Conservation (phyloP, 2,797 vertebrate species). For the Megalops cyprinoides region DNA sequence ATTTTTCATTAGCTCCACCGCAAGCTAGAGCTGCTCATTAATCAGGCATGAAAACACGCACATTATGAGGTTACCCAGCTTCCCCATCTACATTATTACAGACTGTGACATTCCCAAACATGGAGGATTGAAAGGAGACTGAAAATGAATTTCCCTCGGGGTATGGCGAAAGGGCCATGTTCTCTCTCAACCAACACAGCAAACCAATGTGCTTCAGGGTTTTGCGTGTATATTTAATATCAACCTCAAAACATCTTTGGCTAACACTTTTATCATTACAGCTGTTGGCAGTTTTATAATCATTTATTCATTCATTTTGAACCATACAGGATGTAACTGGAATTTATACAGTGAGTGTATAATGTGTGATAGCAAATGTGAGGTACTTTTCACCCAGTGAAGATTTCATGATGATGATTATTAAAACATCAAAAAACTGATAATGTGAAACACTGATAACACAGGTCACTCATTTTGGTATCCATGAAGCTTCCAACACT, state of each 20-base stretch:
- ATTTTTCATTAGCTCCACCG: constrained; percentile 33
- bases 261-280: neutral
- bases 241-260: neutral
- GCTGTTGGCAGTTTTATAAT: no score
- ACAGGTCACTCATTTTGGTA: no score
- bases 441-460: no score
- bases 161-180: neutral
- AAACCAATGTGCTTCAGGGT: neutral
- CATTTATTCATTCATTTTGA: no score
- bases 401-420: no score
- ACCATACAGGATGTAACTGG: no score
- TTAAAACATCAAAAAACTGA: no score
- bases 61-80: neutral
- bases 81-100: constrained; percentile 47
- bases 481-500: no score
- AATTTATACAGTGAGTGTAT: no score
- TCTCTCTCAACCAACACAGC: neutral
- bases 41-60: constrained; percentile 26
- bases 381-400: no score
- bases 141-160: neutral
- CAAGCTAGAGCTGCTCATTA: constrained; percentile 24
- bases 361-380: no score
- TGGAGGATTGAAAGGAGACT: constrained; percentile 34
- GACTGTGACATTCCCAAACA: constrained; percentile 37
- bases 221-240: neutral